Evolutionary conservation across 2,113 vertebrate genomes (phyloP), one percentile per base, ranked within the genome.

Genomic region (Gopherus evgoodei): DNA sequence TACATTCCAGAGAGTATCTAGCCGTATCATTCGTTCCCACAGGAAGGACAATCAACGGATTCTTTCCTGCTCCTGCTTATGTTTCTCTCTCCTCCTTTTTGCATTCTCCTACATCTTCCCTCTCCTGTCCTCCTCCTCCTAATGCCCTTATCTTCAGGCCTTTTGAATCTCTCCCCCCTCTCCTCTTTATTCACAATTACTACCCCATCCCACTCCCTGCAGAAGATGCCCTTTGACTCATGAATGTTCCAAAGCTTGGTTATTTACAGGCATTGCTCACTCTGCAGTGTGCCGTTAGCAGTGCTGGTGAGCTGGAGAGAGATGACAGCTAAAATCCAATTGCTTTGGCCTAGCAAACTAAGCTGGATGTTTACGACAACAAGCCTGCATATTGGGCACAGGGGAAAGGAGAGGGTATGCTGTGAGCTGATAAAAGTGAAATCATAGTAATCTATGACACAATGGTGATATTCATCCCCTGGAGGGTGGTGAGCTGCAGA

Each of bases 201-300:
- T 35, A 57, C 24, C 9, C 49, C 29, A 35, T 31, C 42, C 72
- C 78, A 21, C 29, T 62, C 56, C 25, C 76, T 52, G 16, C 72
- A 59, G 2, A 49, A 42, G 87, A 54, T 6, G 12, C 35, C 69
- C 29, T 54, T 44, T 72, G 47, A 49, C 5, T 57, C 75, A 53
- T 8, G 0, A 56, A 78, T 38, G 12, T 8, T 29, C 14, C 1
- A 10, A 65, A 4, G 2, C 9, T 8, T 1, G 44, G 53, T 80
- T 75, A 27, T 81, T 35, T 50, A 25, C 83, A 84, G 86, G 72
- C 0, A 2, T n/a, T 31, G 69, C 42, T 44, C 44, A 16, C 50
- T 14, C 21, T 8, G 8, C 81, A 27, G 6, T 89, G 29, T n/a
- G 2, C 52, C 0, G 0, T 11, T 31, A 8, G 79, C 83, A 25